Base-by-base conservation (phyloP, 2,797 vertebrate species). In the Hyperoplus immaculatus region DNA sequence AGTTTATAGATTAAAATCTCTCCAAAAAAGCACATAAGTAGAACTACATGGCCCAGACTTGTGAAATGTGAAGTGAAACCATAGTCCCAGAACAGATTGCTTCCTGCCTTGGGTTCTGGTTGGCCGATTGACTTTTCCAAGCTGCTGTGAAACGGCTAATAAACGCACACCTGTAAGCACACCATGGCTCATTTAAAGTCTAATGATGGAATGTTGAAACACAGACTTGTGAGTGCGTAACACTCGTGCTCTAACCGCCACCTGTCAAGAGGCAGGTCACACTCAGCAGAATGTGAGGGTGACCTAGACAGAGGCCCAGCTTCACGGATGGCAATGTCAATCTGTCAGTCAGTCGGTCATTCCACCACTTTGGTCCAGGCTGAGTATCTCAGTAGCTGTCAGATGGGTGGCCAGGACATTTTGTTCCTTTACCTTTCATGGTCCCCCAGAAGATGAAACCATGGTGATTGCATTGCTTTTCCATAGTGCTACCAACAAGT, bases 131-230 rank as follows among this genome's bases (percentile, higher is more conserved):
- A 60, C 64, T 70, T 75, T 3, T 64, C 69, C 57, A 45, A 53
- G 65, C 14, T n/a, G 78, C 77, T 70, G 63, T 79, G 47, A 69
- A 78, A 73, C 0, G 42, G 55, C 71, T 71, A 69, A 70, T 87
- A 72, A 78, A 81, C 47, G 7, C 74, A 76, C 83, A 90, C 82
- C 85, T 85, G 90, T 85, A 81, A 84, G 74, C 45, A 81, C 70
- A 72, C 55, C 76, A 68, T 11, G 81, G 70, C 57, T 88, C 80
- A 84, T 87, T 90, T 81, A 21, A 76, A 84, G 71, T 75, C 47
- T 36, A 89, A 69, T 54, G 54, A 74, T 75, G 29, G 80, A 29
- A 77, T 29, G 66, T 45, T 38, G 54, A 59, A 84, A 83, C 80
- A 82, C 79, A 59, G 61, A 71, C 62, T 57, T 68, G 63, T 72